Base-by-base conservation (phyloP, 2,797 vertebrate species). In the Pangasius krempfi region DNA sequence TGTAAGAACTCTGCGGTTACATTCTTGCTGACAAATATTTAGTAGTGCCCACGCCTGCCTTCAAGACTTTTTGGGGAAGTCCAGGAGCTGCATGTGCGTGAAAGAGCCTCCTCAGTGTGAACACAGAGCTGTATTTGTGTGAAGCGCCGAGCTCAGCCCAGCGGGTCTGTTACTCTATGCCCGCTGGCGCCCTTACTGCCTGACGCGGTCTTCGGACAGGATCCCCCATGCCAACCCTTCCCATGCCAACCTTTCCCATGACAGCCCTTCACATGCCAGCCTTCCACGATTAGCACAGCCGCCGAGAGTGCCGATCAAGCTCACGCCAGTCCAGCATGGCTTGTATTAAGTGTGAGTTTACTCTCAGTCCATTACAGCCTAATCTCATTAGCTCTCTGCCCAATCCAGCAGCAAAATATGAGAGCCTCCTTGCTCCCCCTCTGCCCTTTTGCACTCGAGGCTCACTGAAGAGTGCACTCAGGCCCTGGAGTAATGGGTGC, bases 351-450 rank as follows among this genome's bases (percentile, higher is more conserved):
- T 88, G 87, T 89, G 89, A 88, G 86, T 89, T 91, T 90, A 86
- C 91, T 91, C 40, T 89, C 88, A 85, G 84, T 91, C 91, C 85
- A 91, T 91, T 93, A 92, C 87, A 83, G 87, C 47, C 87, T 91
- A 90, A 93, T 92, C 90, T 84, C 86, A 90, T 91, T 93, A 86
- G 60, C 54, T 60, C 76, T 86, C 83, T 66, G 56, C 50, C 73
- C 88, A 86, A 87, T 85, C 80, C 52, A 64, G 78, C 86, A 73
- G 84, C 47, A 81, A 78, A 81, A 83, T 66, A 84, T 60, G 6
- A 87, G 75, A 87, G 86, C 60, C 80, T 90, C 66, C 64, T 62
- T 64, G 58, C 80, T 52, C 75, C 79, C 60, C 75, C n/a, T 62
- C 62, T 87, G 33, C 88, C 73, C 50, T 88, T 72, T 64, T n/a